A percentile compares a stretch with the other conserved stretches of the same genome.
These are phyloP conservation scores for Nysson spinosus DNA, from an alignment of 2,888 invertebrate species.

Conservation along the genomic window DNA sequence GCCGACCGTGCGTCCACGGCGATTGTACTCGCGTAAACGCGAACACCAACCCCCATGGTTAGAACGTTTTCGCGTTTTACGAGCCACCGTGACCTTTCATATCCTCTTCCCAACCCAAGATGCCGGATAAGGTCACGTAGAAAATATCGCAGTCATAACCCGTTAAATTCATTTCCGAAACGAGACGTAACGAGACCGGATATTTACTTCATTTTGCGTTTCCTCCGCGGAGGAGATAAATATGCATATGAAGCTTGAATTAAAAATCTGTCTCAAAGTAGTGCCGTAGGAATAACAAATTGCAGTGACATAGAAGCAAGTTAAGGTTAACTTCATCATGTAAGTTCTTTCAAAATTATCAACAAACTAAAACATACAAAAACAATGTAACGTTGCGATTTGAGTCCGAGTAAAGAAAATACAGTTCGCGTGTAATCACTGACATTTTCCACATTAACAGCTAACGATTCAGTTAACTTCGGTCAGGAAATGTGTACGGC, in stretches of 20 bases:
- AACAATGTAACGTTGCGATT: neutral
- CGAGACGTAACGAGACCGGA: neutral
- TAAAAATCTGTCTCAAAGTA: too few relatives aligned
- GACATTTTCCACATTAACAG: conserved; percentile 14
- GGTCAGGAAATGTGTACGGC: conserved; percentile 11
- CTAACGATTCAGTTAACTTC: conserved; percentile 2
- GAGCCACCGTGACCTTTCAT: conserved; percentile 42
- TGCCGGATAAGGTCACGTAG: conserved; percentile 34
- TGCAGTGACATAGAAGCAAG: too few relatives aligned
- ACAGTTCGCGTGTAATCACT: conserved; percentile 28
- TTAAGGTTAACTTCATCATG: too few relatives aligned
- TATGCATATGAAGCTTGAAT: neutral
- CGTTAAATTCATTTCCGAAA: conserved; percentile 37
- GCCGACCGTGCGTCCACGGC: conserved; percentile 19
- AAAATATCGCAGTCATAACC: conserved; percentile 30
- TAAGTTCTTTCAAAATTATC: too few relatives aligned
- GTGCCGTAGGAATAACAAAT: too few relatives aligned
- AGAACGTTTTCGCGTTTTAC: conserved; percentile 36
- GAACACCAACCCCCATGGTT: neutral
- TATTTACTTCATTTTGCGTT: neutral
- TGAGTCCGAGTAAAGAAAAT: neutral
- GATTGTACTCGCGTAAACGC: conserved; percentile 15
- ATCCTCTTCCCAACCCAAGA: conserved; percentile 31
- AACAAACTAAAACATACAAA: too few relatives aligned
- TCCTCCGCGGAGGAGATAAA: neutral